phyloP scores from a whole-genome alignment of 2,113 vertebrate species.

The Murina feae region DNA sequence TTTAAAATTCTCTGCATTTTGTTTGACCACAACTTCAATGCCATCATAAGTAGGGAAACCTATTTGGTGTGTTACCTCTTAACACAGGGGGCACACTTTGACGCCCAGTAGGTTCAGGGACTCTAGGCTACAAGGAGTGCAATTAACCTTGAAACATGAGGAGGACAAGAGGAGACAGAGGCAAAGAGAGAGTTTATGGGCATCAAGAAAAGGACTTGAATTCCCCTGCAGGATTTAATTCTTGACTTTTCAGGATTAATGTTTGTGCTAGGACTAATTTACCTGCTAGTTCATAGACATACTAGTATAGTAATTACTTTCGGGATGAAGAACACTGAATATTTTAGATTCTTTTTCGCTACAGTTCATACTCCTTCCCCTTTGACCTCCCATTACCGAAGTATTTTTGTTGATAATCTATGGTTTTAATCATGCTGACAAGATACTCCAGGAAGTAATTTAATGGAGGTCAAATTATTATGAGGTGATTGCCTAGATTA shows the following conservation, averaged over 20 bases:
- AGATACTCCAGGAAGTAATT: background rate
- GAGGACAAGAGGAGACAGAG: background rate
- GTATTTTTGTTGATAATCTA: slow-evolving; percentile 20
- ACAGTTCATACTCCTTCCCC: background rate
- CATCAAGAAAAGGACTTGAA: background rate
- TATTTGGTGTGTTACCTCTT: background rate
- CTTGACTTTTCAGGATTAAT: background rate
- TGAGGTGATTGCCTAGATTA: slow-evolving; percentile 31
- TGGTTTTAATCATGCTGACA: background rate
- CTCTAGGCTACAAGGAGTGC: background rate
- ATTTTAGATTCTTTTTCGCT: background rate
- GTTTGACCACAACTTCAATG: too few species aligned
- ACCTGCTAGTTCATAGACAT: background rate
- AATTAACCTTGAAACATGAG: background rate
- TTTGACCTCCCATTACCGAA: slow-evolving; percentile 4
- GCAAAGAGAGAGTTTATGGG: background rate
- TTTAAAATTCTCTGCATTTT: background rate
- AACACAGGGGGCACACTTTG: background rate
- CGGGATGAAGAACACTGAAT: background rate
- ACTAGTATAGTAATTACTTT: background rate
- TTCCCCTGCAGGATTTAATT: background rate
- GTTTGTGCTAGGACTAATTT: background rate
- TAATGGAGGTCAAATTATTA: slow-evolving; percentile 43
- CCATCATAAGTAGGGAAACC: background rate
- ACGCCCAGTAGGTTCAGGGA: background rate